phyloP scores from a whole-genome alignment of 64 coral and sea anemone genomes.

The Montipora efflorescens region DNA sequence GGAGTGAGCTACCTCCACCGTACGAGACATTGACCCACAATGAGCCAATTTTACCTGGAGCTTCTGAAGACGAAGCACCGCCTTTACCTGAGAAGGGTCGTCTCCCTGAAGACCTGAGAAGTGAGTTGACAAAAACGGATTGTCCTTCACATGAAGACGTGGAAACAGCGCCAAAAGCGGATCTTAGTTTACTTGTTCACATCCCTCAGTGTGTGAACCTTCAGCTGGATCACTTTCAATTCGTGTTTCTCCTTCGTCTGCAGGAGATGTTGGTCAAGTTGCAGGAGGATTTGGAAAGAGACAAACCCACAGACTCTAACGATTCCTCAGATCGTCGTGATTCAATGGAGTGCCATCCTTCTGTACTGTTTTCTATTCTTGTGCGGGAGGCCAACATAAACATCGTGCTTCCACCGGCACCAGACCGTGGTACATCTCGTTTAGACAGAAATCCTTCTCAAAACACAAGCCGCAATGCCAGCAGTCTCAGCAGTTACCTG shows the following conservation, averaged over 20 bases:
- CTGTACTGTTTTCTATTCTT: slow-evolving; percentile 78
- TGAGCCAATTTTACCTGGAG: not conserved
- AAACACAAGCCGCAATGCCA: slow-evolving; percentile 53
- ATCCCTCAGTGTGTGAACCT: slow-evolving; percentile 65
- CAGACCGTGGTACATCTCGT: slow-evolving; percentile 38
- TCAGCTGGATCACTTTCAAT: slow-evolving; percentile 97
- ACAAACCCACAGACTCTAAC: not conserved
- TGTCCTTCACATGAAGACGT: slow-evolving; percentile 12
- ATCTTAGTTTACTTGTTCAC: slow-evolving; percentile 75
- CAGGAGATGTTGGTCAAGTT: slow-evolving; percentile 89
- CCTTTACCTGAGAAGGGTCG: slow-evolving; percentile 57
- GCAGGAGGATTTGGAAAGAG: slow-evolving; percentile 60
- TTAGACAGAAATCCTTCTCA: not conserved
- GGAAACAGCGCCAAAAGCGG: slow-evolving; percentile 36
- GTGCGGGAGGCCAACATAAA: slow-evolving; percentile 76
- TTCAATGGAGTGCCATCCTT: not conserved
- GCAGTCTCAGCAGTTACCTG: slow-evolving; percentile 78
- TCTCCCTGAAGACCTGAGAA: slow-evolving; percentile 30
- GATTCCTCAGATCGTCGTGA: not conserved
- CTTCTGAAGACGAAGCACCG: slow-evolving; percentile 54
- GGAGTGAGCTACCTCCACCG: slow-evolving; percentile 68
- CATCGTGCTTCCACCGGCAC: slow-evolving; percentile 81
- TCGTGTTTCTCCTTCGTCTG: slow-evolving; percentile 88
- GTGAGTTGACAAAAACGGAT: slow-evolving; percentile 53
- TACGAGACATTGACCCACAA: slow-evolving; percentile 53